Conservation (phyloP, 2,888 invertebrate genomes). For the Ashinkailepas kermadecensis region DNA sequence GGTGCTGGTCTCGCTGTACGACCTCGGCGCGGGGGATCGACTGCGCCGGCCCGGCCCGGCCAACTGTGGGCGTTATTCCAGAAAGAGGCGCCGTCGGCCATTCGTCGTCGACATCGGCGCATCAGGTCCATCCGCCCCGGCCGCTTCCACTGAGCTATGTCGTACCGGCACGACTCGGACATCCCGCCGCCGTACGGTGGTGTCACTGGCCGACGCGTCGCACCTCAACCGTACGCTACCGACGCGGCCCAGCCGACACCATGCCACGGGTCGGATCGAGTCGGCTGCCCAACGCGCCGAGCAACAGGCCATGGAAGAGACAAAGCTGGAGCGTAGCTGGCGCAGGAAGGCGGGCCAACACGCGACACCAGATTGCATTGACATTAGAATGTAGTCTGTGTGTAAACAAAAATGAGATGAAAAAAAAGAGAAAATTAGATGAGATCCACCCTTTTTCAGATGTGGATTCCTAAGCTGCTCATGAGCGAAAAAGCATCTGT, state of each 20-base stretch:
- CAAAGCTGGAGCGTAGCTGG: background rate
- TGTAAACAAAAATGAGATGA: too few relatives aligned
- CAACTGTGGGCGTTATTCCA: constrained; percentile 63
- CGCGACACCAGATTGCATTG: constrained; percentile 16
- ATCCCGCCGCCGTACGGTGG: constrained; percentile 41
- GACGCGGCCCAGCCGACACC: background rate
- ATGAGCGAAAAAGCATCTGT: constrained; percentile 7
- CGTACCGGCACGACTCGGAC: constrained; percentile 47
- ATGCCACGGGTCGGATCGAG: background rate
- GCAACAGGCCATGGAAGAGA: background rate
- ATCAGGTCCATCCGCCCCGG: constrained; percentile 40
- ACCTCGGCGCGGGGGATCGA: constrained; percentile 44
- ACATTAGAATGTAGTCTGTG: too few relatives aligned
- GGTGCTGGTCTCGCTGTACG: constrained; percentile 54
- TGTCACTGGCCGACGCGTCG: constrained; percentile 23
- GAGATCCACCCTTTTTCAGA: background rate
- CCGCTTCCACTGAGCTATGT: constrained; percentile 49
- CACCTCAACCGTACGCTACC: background rate
- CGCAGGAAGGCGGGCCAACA: background rate
- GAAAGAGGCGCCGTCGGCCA: constrained; percentile 56
- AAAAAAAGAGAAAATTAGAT: too few relatives aligned
- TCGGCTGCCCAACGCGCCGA: background rate
- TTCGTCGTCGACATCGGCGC: constrained; percentile 34
- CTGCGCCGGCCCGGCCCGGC: constrained; percentile 44
- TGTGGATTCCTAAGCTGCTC: constrained; percentile 24